Base-by-base conservation (phyloP, 2,888 invertebrate genomes). In the Eudasyphora cyanicolor region DNA sequence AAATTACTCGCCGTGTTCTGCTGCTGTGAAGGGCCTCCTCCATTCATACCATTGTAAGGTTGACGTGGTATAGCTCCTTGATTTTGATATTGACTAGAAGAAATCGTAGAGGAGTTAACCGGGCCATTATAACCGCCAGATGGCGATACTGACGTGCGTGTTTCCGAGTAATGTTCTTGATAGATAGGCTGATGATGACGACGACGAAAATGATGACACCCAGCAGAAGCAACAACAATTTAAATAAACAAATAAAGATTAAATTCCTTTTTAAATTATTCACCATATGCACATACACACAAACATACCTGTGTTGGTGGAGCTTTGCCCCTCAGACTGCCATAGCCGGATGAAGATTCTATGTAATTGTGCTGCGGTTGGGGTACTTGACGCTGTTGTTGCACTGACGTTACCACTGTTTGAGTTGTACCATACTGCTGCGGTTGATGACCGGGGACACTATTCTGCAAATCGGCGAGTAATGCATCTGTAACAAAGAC, bases 391-490 rank as follows among this genome's bases (percentile, higher is more conserved):
- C 77, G 77, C 54, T 90, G 88, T 17, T 91, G 91, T 70, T 80
- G 86, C 76, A 92, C 92, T 85, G 84, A 82, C 38, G 86, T 92
- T 87, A 27, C 90, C 92, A 6, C 91, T 91, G 19, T 93, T 92
- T 67, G 42, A 35, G 79, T 60, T 21, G 79, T 64, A 71, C 81
- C 79, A 70, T 80, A 76, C 32, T 79, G 78, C n/a, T 86, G 85
- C 57, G 84, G 85, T 79, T 85, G 85, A 83, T 83, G 84, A 81
- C 94, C 94, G 71, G 97, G 96, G 87, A 98, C 97, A 10, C 98
- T 98, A 89, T 98, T 98, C 93, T 99, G 98, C 81, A 99, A 94
- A 92, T 99, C 99, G 81, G 98, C 98, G 89, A 99, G 94, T 87
- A 99, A 93, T 84, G 98, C 98, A 94, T 99, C 99, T 99, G 94